Evolutionary conservation across 23 tunicate genomes (phyloP).

Genomic region (Styela clava): DNA sequence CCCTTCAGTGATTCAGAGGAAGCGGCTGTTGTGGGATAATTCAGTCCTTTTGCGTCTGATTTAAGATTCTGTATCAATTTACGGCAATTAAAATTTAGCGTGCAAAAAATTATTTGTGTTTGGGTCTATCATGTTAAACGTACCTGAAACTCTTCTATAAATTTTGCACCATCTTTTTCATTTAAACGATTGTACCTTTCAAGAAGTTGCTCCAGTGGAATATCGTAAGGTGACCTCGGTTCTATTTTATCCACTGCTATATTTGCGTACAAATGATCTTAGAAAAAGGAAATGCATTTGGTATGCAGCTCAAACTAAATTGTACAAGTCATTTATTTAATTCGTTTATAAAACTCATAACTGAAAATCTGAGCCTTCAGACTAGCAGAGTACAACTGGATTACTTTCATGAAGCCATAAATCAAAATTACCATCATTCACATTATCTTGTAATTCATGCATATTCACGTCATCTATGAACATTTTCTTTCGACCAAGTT

Average conservation of each 20-base stretch:
- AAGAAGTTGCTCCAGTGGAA: background rate
- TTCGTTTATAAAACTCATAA: background rate
- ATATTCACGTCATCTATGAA: background rate
- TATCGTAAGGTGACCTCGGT: background rate
- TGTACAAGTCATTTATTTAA: no score
- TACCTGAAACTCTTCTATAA: background rate
- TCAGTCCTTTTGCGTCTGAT: background rate
- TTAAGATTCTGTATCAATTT: background rate
- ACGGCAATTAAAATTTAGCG: background rate
- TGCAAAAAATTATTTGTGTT: no score
- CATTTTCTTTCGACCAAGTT: background rate
- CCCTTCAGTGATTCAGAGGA: background rate
- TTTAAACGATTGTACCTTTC: background rate
- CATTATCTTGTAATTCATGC: background rate
- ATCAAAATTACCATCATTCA: no score
- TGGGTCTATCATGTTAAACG: background rate
- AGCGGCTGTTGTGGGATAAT: background rate
- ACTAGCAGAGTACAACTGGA: background rate
- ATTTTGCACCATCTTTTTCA: background rate
- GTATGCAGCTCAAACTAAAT: background rate
- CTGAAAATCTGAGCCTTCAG: background rate
- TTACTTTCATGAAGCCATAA: background rate
- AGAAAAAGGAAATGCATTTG: background rate
- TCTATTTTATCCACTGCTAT: background rate
- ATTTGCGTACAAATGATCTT: background rate